Evolutionary conservation across 2,113 vertebrate genomes (phyloP).

Genomic region (Otocyon megalotis): DNA sequence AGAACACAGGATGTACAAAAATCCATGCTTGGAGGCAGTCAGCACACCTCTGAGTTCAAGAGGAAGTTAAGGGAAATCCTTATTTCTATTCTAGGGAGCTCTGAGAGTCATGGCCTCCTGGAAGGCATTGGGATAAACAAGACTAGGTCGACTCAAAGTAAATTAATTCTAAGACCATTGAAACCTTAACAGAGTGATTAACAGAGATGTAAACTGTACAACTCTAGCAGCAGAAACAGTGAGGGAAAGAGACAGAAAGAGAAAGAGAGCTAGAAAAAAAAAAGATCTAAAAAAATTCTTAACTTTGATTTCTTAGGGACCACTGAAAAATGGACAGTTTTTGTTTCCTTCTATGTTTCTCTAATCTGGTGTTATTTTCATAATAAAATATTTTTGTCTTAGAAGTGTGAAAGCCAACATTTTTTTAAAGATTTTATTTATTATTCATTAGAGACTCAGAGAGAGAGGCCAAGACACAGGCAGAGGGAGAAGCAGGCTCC

Average conservation of each 20-base stretch:
- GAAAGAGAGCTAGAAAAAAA: not conserved
- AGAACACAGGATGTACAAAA: not conserved
- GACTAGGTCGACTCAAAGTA: not conserved
- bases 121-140: not conserved
- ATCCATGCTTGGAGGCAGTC: not conserved
- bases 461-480: too few species aligned
- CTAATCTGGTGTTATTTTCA: not conserved
- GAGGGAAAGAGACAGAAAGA: not conserved
- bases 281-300: not conserved
- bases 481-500: too few species aligned
- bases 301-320: not conserved
- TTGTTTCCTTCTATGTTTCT: not conserved
- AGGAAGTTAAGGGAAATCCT: not conserved
- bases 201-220: not conserved
- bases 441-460: too few species aligned
- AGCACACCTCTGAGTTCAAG: not conserved
- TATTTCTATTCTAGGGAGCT: not conserved
- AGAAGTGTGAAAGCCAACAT: not conserved
- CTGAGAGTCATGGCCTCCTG: not conserved
- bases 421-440: too few species aligned
- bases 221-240: not conserved
- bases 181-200: not conserved
- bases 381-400: not conserved
- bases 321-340: not conserved
- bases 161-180: not conserved